Base-by-base conservation (phyloP, 2,888 invertebrate species). In the Cremastinae sp. region DNA sequence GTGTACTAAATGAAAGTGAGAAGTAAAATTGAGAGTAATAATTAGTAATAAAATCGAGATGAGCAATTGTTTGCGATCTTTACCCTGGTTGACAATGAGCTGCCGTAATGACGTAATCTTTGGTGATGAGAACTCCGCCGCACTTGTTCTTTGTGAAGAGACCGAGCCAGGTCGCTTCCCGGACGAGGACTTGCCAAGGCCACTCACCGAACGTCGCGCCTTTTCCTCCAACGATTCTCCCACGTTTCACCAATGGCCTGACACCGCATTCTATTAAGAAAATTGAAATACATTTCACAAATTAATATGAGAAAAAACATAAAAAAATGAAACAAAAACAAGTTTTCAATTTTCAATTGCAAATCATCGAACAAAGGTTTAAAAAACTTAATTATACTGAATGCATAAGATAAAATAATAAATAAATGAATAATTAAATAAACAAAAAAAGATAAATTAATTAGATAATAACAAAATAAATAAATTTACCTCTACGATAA, bases 61-160 rank as follows among this genome's bases (percentile, higher is more conserved):
- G n/a, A n/a, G n/a, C n/a, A n/a, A n/a, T 41, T 12, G 39, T 18
- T 7, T n/a, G 45, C n/a, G 10, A 14, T 22, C 4, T 91, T 91
- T 89, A 96, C 96, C 97, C 97, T 49, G 97, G 97, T 88, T 97
- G 97, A 90, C 97, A 98, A 92, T 98, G 97, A 0, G 97, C 97
- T 0, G 97, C 97, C 0, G 97, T 97, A 74, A 97, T 94, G 2
- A 97, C 97, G 86, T 94, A 97, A 88, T 93, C 93, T 83, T 93
- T 94, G 39, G 96, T 95, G 83, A 97, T 96, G n/a, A 98, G 92
- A 0, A 98, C 97, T 1, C 97, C 97, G 0, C 97, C 97, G 86
- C 97, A 98, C 90, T 97, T 97, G 90, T 97, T 97, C 90, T 97
- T 97, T 56, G 97, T 97, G 90, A 97, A 97, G 16, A 97, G 92